These are phyloP conservation scores for Phyllotis vaccarum DNA, from an alignment of 2,797 vertebrate genomes.

Conservation along the genomic window DNA sequence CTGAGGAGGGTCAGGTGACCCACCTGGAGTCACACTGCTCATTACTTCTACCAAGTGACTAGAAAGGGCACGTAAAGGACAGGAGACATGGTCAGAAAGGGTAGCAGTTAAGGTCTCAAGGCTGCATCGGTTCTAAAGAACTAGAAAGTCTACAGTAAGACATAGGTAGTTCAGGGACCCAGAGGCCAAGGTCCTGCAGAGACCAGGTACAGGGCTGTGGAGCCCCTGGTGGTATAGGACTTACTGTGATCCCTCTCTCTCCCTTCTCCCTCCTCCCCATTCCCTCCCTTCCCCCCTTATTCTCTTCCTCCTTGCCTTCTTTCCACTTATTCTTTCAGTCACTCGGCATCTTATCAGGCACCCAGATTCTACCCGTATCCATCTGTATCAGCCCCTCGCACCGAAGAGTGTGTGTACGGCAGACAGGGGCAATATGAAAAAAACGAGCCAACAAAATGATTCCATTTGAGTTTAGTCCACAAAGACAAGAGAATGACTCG, in stretches of 20 bases:
- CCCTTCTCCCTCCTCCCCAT: no score
- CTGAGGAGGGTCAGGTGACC: neutral
- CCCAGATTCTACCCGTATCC: neutral
- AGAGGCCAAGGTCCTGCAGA: neutral
- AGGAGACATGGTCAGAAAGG: neutral
- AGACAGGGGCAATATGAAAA: neutral
- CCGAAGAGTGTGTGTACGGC: neutral
- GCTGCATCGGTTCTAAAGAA: neutral
- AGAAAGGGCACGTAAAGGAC: neutral
- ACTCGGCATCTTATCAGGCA: neutral
- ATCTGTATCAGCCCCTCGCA: neutral
- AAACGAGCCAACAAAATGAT: conserved; percentile 15
- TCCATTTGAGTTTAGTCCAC: neutral
- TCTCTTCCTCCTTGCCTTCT: no score
- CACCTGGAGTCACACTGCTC: neutral
- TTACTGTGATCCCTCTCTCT: neutral
- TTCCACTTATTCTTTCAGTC: neutral
- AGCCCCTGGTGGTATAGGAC: neutral
- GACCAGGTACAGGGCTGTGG: neutral
- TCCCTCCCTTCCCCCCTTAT: neutral
- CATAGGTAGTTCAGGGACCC: neutral
- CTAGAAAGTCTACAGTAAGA: neutral
- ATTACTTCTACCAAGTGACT: neutral
- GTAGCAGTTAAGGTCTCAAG: neutral
- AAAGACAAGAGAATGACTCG: neutral